Evolutionary conservation across 2,888 invertebrate genomes (phyloP), one percentile per base, ranked within the genome.

Genomic region (Malachius bipustulatus): DNA sequence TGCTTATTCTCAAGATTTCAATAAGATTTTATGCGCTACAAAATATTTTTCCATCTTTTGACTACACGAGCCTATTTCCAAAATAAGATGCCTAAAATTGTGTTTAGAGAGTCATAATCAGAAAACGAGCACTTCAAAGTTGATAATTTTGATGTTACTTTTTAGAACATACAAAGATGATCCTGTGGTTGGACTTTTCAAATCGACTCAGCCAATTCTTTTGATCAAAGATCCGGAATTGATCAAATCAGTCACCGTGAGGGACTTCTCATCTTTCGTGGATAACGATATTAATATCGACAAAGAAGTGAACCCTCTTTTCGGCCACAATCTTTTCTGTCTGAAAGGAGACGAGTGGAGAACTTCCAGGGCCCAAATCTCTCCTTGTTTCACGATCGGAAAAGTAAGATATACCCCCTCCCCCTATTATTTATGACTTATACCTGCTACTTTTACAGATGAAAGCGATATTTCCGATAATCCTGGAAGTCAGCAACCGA

Each of bases 401-500:
- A 59, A 64, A 24, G 60, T 63, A 47, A 27, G 35, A 31, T 32
- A 8, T 33, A 9, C 2, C n/a, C n/a, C 15, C 16, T 6, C 4
- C 8, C 26, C 10, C n/a, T n/a, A n/a, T n/a, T n/a, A n/a, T n/a
- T n/a, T n/a, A n/a, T n/a, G n/a, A n/a, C n/a, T n/a, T n/a, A n/a
- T n/a, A n/a, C n/a, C n/a, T n/a, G n/a, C n/a, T 9, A 32, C 11
- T 24, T 34, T 52, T 50, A 30, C 27, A 45, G 45, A 55, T 60
- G 3, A 69, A 66, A 40, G 51, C 63, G 0, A 64, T 65, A 43
- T 68, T 65, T 39, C 57, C 62, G 0, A 49, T 67, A 2, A 61
- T 69, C 4, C 48, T 50, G 4, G 55, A 62, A n/a, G 63, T 67
- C 8, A 58, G 60, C 6, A 43, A 54, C 4, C 50, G 55, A 24